phyloP scores from a whole-genome alignment of 2,797 vertebrate genomes.

The Tapera naevia region DNA sequence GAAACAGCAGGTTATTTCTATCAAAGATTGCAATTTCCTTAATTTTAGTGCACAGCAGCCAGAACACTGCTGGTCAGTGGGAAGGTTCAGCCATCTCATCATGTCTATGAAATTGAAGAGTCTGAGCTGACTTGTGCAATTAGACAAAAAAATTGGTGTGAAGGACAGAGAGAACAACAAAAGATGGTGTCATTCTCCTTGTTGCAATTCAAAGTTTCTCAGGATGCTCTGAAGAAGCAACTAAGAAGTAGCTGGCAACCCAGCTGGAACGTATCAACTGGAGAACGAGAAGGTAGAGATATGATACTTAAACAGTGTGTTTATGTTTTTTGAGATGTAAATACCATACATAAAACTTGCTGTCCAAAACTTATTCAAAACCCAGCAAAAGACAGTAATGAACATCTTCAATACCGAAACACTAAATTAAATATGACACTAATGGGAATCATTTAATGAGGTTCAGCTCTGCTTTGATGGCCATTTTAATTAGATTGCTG shows the following conservation, averaged over 20 bases:
- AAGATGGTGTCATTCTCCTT: neutral
- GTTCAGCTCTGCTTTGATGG: conserved; percentile 63
- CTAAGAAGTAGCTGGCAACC: neutral
- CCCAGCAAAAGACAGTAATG: conserved; percentile 43
- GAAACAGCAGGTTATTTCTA: neutral
- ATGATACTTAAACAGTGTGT: neutral
- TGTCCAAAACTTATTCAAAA: conserved; percentile 12
- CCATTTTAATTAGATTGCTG: conserved; percentile 74
- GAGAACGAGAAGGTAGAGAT: neutral
- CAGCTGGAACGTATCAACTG: neutral
- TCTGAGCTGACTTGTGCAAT: neutral
- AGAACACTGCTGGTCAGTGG: neutral
- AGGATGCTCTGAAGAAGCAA: neutral
- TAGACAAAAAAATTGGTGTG: neutral
- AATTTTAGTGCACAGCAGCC: neutral
- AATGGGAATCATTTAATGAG: conserved; percentile 61
- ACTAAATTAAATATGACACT: conserved; percentile 74
- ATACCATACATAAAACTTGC: conserved; percentile 45
- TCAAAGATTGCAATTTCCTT: neutral
- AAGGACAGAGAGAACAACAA: neutral
- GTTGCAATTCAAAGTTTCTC: neutral
- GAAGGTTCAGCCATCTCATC: neutral
- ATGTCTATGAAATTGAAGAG: neutral
- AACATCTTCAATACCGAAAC: conserved; percentile 45
- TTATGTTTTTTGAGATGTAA: conserved; percentile 42